Evolutionary conservation across 53 echinoderm and acorn worm genomes (phyloP).

Genomic region (Temnopleurus reevesii): DNA sequence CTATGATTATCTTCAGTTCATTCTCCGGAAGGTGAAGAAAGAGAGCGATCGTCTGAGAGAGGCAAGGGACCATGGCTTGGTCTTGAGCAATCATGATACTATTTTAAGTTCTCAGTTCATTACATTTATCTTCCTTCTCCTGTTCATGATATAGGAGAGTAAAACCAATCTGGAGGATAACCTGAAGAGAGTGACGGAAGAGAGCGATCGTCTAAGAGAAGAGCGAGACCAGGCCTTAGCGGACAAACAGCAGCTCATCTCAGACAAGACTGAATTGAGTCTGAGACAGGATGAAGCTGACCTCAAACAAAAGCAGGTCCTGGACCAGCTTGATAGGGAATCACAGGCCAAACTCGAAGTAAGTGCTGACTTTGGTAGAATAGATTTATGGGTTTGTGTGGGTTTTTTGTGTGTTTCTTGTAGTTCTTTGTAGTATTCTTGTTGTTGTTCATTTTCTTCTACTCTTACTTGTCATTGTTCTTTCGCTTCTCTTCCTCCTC

Average conservation of each 20-base stretch:
- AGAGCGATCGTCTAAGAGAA: conserved; percentile 74
- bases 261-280: conserved; percentile 77
- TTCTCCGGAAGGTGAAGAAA: too few species aligned
- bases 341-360: conserved; percentile 77
- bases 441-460: neutral
- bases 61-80: too few species aligned
- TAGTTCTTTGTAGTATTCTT: neutral
- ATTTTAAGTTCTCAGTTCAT: too few species aligned
- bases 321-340: conserved; percentile 87
- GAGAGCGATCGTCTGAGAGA: too few species aligned
- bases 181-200: conserved; percentile 64
- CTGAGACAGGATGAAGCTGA: conserved; percentile 80
- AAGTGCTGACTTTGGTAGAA: neutral
- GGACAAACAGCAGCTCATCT: conserved; percentile 77
- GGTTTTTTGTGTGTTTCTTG: neutral
- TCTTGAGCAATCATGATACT: too few species aligned
- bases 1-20: too few species aligned
- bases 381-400: too few species aligned
- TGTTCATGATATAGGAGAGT: conserved; percentile 59
- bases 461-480: neutral
- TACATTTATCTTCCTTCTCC: too few species aligned
- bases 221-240: conserved; percentile 77
- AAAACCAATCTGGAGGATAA: conserved; percentile 66
- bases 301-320: conserved; percentile 82
- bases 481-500: neutral